A percentile compares a stretch with the other conserved stretches of the same genome.
Evolutionary conservation across 2,888 invertebrate genomes (phyloP).

Genomic region (Gonocerus acuteangulatus): DNA sequence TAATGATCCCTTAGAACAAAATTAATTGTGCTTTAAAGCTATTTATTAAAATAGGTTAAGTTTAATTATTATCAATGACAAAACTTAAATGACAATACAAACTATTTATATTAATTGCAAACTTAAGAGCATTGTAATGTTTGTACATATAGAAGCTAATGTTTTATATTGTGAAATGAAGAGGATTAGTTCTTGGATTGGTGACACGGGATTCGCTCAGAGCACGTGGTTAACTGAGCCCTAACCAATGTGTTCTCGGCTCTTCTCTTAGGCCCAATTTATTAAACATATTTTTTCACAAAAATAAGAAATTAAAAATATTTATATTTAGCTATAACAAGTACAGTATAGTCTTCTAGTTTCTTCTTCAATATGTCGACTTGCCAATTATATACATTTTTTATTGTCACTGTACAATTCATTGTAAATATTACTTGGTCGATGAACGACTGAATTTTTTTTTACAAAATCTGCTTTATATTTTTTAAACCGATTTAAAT

Average conservation of each 20-base stretch:
- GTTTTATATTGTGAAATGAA: slow-evolving; percentile 8
- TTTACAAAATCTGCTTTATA: slow-evolving; percentile 23
- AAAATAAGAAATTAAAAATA: slow-evolving; percentile 12
- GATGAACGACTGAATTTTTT: slow-evolving; percentile 17
- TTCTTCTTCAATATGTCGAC: slow-evolving; percentile 10
- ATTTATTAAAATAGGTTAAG: not conserved
- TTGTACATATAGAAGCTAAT: slow-evolving; percentile 16
- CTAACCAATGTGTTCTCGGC: slow-evolving; percentile 20
- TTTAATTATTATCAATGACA: slow-evolving; percentile 9
- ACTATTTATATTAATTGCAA: slow-evolving; percentile 14
- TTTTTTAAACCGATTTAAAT: not conserved
- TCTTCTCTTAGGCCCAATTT: slow-evolving; percentile 2
- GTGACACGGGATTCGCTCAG: not conserved
- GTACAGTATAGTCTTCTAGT: slow-evolving; percentile 16
- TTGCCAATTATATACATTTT: slow-evolving; percentile 12
- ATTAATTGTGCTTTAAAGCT: not conserved
- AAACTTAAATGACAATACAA: slow-evolving; percentile 20
- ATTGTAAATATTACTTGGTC: slow-evolving; percentile 14
- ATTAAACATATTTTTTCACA: slow-evolving; percentile 23
- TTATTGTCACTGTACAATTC: not conserved
- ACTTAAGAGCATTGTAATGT: slow-evolving; percentile 15
- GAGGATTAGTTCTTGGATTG: not conserved
- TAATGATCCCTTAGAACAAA: not conserved
- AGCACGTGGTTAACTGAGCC: slow-evolving; percentile 26
- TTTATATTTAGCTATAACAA: slow-evolving; percentile 15